These are phyloP conservation scores for Cataglyphis livida DNA, from an alignment of 2,888 invertebrate species.

Conservation along the genomic window DNA sequence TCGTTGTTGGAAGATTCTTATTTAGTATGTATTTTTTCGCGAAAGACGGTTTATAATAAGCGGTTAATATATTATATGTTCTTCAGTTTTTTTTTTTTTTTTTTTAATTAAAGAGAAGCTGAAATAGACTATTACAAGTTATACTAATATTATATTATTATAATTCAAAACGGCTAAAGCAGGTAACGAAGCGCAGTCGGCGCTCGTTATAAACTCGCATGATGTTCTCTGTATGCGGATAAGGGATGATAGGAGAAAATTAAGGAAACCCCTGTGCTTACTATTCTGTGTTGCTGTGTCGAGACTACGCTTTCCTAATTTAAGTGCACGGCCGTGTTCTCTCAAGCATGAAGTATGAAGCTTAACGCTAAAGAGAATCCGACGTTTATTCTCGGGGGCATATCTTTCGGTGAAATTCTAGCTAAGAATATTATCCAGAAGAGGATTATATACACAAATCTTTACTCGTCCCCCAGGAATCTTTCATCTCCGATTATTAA, in stretches of 20 bases:
- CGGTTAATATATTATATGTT: background rate
- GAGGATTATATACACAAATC: constrained; percentile 5
- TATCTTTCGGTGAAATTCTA: constrained; percentile 35
- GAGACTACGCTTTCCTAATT: constrained; percentile 57
- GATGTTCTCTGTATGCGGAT: constrained; percentile 39
- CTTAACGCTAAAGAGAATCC: constrained; percentile 24
- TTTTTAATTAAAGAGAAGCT: constrained; percentile 36
- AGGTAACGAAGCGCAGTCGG: constrained; percentile 40
- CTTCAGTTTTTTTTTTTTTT: background rate
- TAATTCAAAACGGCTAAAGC: constrained; percentile 36
- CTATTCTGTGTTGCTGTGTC: constrained; percentile 38
- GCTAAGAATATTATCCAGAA: constrained; percentile 46
- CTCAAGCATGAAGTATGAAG: constrained; percentile 48
- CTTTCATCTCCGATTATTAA: background rate
- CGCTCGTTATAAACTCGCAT: constrained; percentile 37
- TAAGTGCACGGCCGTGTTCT: constrained; percentile 51
- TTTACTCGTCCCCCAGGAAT: background rate
- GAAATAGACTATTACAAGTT: constrained; percentile 30
- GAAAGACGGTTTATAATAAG: background rate
- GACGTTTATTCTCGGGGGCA: constrained; percentile 25
- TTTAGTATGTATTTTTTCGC: constrained; percentile 3
- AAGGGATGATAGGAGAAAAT: constrained; percentile 47
- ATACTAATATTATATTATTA: background rate
- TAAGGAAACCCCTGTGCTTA: constrained; percentile 42
- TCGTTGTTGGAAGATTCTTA: no score